Evolutionary conservation across 2,888 invertebrate species (phyloP).

Genomic region (Ennomos erosarius): DNA sequence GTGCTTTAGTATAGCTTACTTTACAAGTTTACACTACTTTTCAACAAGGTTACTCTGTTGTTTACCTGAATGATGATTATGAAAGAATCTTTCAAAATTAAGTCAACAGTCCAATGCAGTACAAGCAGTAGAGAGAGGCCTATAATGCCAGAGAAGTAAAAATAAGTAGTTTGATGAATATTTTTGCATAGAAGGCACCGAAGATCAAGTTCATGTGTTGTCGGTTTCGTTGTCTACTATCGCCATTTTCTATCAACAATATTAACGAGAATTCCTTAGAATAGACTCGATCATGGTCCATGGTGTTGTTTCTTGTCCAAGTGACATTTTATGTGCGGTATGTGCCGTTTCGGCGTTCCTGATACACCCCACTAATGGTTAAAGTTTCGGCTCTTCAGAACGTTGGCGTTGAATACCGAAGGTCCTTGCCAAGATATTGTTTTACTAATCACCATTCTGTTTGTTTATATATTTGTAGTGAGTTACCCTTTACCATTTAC

Average conservation of each 20-base stretch:
- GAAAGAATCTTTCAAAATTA: too few species aligned
- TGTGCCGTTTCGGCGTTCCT: conserved; percentile 44
- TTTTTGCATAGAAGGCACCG: too few species aligned
- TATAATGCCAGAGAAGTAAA: too few species aligned
- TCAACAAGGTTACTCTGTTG: too few species aligned
- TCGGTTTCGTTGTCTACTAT: conserved; percentile 8
- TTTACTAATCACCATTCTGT: conserved; percentile 50
- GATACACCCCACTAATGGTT: conserved; percentile 52
- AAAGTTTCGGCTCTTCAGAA: conserved; percentile 58
- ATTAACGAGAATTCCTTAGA: conserved; percentile 26
- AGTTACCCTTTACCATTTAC: conserved; percentile 21
- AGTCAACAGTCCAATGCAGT: too few species aligned
- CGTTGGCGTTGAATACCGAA: conserved; percentile 49
- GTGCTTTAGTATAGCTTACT: too few species aligned
- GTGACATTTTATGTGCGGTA: conserved; percentile 42
- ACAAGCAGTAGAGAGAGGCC: too few species aligned
- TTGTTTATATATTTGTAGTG: conserved; percentile 40
- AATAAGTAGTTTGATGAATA: too few species aligned
- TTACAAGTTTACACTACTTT: too few species aligned
- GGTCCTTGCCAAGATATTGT: conserved; percentile 55
- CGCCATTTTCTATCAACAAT: conserved; percentile 18
- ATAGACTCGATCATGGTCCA: conserved; percentile 33
- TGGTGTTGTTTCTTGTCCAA: conserved; percentile 37
- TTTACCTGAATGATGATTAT: too few species aligned
- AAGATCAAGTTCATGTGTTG: neutral